Evolutionary conservation across 2,113 vertebrate species (phyloP).

Genomic region (Pollachius pollachius): DNA sequence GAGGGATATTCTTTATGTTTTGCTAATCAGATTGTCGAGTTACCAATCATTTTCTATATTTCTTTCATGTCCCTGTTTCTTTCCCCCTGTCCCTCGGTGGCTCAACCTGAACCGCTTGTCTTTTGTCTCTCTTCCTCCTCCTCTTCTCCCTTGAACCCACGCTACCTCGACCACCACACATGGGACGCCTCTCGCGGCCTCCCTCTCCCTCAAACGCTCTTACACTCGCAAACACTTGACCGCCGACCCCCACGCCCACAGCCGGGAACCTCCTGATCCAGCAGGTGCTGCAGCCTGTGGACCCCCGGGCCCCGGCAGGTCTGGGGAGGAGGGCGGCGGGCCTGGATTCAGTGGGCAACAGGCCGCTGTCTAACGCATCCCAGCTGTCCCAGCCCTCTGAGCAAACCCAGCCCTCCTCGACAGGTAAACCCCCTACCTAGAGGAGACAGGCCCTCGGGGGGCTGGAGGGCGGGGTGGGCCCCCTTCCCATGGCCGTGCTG

Average conservation of each 20-base stretch:
- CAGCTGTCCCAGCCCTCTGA: constrained; percentile 60
- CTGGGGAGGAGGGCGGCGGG: constrained; percentile 74
- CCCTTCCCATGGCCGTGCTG: too few species aligned
- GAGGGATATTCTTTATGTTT: neutral
- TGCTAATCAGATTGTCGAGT: constrained; percentile 20
- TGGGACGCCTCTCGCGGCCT: too few species aligned
- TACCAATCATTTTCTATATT: constrained; percentile 30
- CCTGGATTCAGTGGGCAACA: constrained; percentile 74
- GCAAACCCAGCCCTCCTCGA: constrained; percentile 72
- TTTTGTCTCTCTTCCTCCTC: constrained; percentile 22
- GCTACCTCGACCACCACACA: constrained; percentile 14
- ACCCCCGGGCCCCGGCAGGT: constrained; percentile 83
- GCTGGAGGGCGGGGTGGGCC: constrained; percentile 18
- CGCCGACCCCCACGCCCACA: constrained; percentile 48
- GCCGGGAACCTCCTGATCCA: constrained; percentile 84
- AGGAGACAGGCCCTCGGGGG: constrained; percentile 45
- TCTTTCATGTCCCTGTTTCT: constrained; percentile 29
- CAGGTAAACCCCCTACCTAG: constrained; percentile 80
- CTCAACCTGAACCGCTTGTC: neutral
- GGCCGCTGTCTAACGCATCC: constrained; percentile 64
- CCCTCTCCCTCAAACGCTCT: constrained; percentile 2
- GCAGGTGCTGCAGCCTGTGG: constrained; percentile 78
- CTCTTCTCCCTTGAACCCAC: constrained; percentile 14
- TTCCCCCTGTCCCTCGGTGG: constrained; percentile 12
- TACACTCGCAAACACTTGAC: constrained; percentile 27